phyloP scores from a whole-genome alignment of 2,888 invertebrate species.

The Aphodius granarius region DNA sequence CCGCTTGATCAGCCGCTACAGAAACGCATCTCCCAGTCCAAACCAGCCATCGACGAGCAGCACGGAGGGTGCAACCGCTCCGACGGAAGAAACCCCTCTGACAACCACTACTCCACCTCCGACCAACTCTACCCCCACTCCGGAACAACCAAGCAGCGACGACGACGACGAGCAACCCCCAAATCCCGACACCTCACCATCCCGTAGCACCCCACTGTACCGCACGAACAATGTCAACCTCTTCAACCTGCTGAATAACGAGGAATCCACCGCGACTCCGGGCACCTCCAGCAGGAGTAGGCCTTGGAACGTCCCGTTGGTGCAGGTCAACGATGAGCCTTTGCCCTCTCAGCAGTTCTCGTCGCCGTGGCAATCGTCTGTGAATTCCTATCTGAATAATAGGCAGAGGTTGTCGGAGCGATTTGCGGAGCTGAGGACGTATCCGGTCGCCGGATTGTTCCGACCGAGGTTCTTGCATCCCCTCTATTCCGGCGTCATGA shows the following conservation, averaged over 20 bases:
- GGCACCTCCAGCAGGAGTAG: constrained; percentile 21
- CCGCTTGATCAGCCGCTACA: constrained; percentile 33
- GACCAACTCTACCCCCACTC: constrained; percentile 3
- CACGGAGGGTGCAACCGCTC: neutral
- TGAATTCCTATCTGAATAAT: constrained; percentile 29
- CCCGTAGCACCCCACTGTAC: constrained; percentile 28
- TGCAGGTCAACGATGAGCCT: constrained; percentile 66
- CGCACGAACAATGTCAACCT: constrained; percentile 34
- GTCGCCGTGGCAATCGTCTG: constrained; percentile 33
- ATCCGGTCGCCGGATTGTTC: constrained; percentile 40
- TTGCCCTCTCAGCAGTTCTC: constrained; percentile 47
- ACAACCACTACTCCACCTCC: neutral
- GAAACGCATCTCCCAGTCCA: constrained; percentile 16
- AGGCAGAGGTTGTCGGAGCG: constrained; percentile 46
- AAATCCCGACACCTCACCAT: neutral
- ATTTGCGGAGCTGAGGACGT: constrained; percentile 41
- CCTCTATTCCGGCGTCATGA: constrained; percentile 57
- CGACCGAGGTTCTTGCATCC: constrained; percentile 52
- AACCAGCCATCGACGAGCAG: constrained; percentile 9
- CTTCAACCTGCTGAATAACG: constrained; percentile 34
- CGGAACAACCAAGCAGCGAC: constrained; percentile 33
- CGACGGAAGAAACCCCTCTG: neutral
- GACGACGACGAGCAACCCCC: constrained; percentile 34
- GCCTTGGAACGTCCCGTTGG: constrained; percentile 55
- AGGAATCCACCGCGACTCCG: constrained; percentile 23